These are phyloP conservation scores for Caenorhabditis parvicauda DNA, from an alignment of 2,888 invertebrate genomes.

Conservation along the genomic window DNA sequence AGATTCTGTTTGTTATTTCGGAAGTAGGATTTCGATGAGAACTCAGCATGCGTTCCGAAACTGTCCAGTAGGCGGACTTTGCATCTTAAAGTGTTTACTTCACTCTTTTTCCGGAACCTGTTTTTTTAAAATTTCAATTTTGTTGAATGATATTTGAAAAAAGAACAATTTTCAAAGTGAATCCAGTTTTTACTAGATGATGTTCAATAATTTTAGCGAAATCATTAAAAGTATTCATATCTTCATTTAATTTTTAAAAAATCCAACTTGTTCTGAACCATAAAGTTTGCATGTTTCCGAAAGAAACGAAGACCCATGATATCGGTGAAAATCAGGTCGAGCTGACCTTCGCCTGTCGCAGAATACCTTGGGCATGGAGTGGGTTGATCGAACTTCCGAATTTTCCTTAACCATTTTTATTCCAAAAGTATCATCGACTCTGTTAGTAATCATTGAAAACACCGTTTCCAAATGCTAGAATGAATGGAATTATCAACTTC, in stretches of 20 bases:
- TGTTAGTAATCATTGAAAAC: no score
- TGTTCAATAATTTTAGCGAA: no score
- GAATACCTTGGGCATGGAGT: constrained; percentile 18
- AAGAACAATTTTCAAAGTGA: no score
- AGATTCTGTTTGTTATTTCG: constrained; percentile 51
- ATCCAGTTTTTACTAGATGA: no score
- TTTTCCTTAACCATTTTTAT: no score
- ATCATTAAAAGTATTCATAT: no score
- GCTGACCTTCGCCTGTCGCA: constrained; percentile 15
- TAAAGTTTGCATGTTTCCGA: constrained; percentile 62
- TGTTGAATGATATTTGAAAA: neutral
- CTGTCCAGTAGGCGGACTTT: constrained; percentile 66
- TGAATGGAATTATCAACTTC: neutral
- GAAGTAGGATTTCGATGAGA: constrained; percentile 63
- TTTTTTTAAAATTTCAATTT: no score
- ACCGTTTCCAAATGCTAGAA: no score
- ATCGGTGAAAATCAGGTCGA: constrained; percentile 66
- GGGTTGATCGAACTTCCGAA: constrained; percentile 10
- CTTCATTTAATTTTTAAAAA: no score
- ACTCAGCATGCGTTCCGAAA: constrained; percentile 67
- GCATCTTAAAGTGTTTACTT: constrained; percentile 65
- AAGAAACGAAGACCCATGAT: constrained; percentile 66
- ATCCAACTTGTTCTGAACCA: constrained; percentile 62
- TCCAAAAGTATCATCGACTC: no score
- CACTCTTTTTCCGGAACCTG: no score